Evolutionary conservation across 2,113 vertebrate genomes (phyloP), one percentile per base, ranked within the genome.

Genomic region (Rhodinocichla rosea): DNA sequence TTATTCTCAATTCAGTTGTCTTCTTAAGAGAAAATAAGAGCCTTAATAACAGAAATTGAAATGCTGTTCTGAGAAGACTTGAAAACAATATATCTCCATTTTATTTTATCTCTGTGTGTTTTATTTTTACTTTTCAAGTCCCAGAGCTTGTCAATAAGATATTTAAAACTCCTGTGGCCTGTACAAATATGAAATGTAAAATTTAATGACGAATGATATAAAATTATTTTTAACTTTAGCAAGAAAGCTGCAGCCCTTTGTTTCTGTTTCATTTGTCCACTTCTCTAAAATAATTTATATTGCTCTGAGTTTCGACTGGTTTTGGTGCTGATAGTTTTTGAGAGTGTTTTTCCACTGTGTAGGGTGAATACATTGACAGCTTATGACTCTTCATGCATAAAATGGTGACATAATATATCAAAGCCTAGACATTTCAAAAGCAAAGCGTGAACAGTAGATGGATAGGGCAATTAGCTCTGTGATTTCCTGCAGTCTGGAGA

Each of bases 341-440:
- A 86, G 78, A 63, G 10, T 59, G 39, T 89, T 89, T 90, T 96
- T 85, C 37, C 27, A 37, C 67, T 91, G 37, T 77, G 59, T 90
- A 85, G 59, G 23, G 75, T 80, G 82, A 83, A 83, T 76, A 70
- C 63, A 55, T 44, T 87, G 78, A 57, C 91, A 87, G 67, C 10
- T 91, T 87, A 82, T 92, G 82, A 85, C 67, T 90, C 53, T 62
- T 95, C 59, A 50, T 95, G 68, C 55, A 88, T 94, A 55, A 80
- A 91, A 90, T 70, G 47, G 57, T 95, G 82, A 94, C 71, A 77
- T 91, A 93, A 89, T 65, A 6, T 85, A 80, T 76, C 49, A 88
- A 88, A 88, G 23, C 50, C 42, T n/a, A 94, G 82, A 44, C 17
- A 79, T 80, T 94, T 95, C 39, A 74, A 87, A 95, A 91, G 35